Conservation (phyloP, 2,113 vertebrate species). For the Epinephelus fuscoguttatus region DNA sequence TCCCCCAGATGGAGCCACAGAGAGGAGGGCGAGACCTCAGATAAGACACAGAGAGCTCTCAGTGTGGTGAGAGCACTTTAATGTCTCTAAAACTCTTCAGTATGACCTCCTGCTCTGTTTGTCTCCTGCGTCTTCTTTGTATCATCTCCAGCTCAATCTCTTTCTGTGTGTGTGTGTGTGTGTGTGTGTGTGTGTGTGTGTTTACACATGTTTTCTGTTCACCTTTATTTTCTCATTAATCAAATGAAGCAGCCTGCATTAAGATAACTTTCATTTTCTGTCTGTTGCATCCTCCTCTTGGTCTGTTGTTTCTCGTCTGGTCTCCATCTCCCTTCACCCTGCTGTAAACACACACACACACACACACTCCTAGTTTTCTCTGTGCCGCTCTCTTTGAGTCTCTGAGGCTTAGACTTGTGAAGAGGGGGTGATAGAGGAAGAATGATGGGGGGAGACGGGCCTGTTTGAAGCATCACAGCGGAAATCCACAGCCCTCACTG, state of each 20-base stretch:
- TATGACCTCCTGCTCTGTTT: not conserved
- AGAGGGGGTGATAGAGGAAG: constrained; percentile 53
- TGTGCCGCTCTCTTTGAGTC: constrained; percentile 12
- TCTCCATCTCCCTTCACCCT: constrained; percentile 24
- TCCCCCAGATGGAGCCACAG: constrained; percentile 31
- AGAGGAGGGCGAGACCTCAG: not conserved
- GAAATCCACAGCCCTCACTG: constrained; percentile 63
- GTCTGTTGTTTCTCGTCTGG: not conserved
- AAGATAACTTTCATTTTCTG: not conserved
- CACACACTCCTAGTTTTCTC: not conserved
- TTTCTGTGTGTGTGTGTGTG: not conserved
- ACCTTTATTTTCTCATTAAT: not conserved
- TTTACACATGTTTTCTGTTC: too few relatives aligned
- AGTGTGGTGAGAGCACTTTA: constrained; percentile 25
- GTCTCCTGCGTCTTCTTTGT: too few relatives aligned
- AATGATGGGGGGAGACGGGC: constrained; percentile 48
- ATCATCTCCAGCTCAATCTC: not conserved
- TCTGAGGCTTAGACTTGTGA: constrained; percentile 41
- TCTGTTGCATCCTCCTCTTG: constrained; percentile 17
- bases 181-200: too few relatives aligned
- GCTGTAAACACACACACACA: constrained; percentile 24
- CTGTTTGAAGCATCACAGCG: constrained; percentile 63
- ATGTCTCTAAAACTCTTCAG: not conserved
- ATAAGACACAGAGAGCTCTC: not conserved
- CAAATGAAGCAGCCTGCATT: not conserved